Percentiles rank a stretch among this genome's conserved stretches.
Conservation (phyloP, 2,888 invertebrate species). For the Eugnorisma glareosa region DNA sequence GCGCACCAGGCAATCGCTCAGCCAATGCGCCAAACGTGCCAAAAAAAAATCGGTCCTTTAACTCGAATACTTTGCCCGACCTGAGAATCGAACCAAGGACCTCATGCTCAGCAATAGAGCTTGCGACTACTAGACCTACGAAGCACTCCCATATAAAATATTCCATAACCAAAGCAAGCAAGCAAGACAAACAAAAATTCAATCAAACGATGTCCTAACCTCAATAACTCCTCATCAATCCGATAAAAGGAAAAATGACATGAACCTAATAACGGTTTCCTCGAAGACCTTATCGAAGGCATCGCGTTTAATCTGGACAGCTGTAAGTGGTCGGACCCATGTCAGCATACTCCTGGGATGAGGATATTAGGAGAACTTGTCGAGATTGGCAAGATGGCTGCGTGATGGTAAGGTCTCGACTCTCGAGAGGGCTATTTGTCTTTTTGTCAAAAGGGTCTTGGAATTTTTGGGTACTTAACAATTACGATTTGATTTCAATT, state of each 20-base stretch:
- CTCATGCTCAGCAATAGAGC: neutral
- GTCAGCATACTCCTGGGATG: slow-evolving; percentile 54
- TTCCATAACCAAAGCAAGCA: too few species aligned
- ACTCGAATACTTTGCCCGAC: neutral
- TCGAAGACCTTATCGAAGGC: slow-evolving; percentile 43
- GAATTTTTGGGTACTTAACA: neutral
- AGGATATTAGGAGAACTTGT: slow-evolving; percentile 39
- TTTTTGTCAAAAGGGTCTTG: neutral
- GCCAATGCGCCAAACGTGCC: too few species aligned
- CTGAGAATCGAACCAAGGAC: neutral
- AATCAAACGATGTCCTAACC: neutral
- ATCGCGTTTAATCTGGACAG: slow-evolving; percentile 53
- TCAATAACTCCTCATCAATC: slow-evolving; percentile 7
- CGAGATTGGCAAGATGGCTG: slow-evolving; percentile 34
- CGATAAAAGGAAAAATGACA: slow-evolving; percentile 36
- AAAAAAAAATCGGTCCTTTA: too few species aligned
- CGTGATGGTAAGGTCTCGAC: slow-evolving; percentile 12
- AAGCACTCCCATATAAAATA: too few species aligned
- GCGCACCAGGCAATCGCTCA: too few species aligned
- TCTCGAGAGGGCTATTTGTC: slow-evolving; percentile 23
- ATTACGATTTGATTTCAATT: neutral
- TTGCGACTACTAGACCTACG: neutral
- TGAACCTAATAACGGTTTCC: slow-evolving; percentile 33
- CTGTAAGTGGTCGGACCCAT: slow-evolving; percentile 57
- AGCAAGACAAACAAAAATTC: neutral